These are phyloP conservation scores for Syngnathoides biaculeatus DNA, from an alignment of 2,113 vertebrate genomes.

Conservation along the genomic window DNA sequence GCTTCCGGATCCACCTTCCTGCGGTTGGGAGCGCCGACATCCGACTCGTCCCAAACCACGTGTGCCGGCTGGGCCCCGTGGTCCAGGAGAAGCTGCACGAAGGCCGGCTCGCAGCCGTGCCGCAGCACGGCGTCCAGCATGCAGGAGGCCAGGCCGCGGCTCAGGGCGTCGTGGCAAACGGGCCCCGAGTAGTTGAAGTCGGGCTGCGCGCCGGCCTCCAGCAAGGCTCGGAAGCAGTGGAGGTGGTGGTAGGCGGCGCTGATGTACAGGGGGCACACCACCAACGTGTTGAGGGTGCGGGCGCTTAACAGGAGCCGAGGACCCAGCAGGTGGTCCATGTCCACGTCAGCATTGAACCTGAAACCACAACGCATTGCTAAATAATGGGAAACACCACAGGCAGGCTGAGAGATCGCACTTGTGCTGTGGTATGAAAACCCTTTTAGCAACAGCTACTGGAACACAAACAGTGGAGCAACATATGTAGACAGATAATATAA, in stretches of 20 bases:
- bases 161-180: slow-evolving; percentile 78
- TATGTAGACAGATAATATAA: too few species aligned
- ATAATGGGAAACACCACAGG: too few species aligned
- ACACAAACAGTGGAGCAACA: too few species aligned
- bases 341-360: slow-evolving; percentile 87
- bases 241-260: slow-evolving; percentile 92
- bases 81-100: slow-evolving; percentile 83
- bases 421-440: too few species aligned
- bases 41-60: slow-evolving; percentile 77
- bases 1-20: slow-evolving; percentile 84
- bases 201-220: slow-evolving; percentile 86
- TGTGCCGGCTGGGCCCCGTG: slow-evolving; percentile 84
- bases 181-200: slow-evolving; percentile 89
- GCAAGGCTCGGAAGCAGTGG: slow-evolving; percentile 83
- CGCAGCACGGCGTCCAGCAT: slow-evolving; percentile 87
- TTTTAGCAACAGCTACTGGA: too few species aligned
- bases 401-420: too few species aligned
- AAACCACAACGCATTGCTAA: not conserved
- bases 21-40: slow-evolving; percentile 68
- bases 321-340: slow-evolving; percentile 83
- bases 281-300: slow-evolving; percentile 84
- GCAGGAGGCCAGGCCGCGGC: slow-evolving; percentile 81
- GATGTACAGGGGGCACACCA: slow-evolving; percentile 91
- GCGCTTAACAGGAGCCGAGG: slow-evolving; percentile 70
- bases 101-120: slow-evolving; percentile 83